These are phyloP conservation scores for Pica pica DNA, from an alignment of 2,113 vertebrate species.

Conservation along the genomic window DNA sequence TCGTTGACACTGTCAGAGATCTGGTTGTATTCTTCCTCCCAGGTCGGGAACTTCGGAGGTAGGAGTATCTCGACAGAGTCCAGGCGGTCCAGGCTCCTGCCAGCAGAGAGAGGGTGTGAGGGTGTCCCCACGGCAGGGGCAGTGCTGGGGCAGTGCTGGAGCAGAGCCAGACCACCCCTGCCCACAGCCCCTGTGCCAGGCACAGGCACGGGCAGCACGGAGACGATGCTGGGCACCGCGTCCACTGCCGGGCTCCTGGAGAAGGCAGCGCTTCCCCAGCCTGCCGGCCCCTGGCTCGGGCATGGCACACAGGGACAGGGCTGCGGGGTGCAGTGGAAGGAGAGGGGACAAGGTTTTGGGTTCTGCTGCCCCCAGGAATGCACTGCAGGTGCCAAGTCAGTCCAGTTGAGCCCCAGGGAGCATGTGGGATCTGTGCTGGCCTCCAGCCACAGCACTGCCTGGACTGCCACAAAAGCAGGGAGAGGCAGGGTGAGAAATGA, in stretches of 20 bases:
- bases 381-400: neutral
- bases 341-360: fast-evolving
- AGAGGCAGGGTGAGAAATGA: neutral
- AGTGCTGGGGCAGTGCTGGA: neutral
- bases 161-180: neutral
- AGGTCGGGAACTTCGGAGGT: slow-evolving; percentile 84
- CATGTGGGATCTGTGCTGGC: neutral
- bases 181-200: neutral
- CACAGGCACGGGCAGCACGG: fast-evolving
- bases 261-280: neutral
- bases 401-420: neutral
- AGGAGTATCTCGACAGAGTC: slow-evolving; percentile 87
- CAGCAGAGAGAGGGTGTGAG: slow-evolving; percentile 54
- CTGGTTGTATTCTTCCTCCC: slow-evolving; percentile 96
- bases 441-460: neutral
- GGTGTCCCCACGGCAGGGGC: fast-evolving
- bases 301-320: neutral
- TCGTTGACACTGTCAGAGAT: slow-evolving; percentile 82
- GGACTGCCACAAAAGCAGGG: neutral
- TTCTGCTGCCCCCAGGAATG: neutral
- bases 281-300: neutral
- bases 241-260: neutral
- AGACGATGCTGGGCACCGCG: fast-evolving
- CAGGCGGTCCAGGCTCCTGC: slow-evolving; percentile 91
- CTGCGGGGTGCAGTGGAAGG: neutral